Evolutionary conservation across 2,113 vertebrate genomes (phyloP), one percentile per base, ranked within the genome.

Genomic region (Rhinoderma darwinii): DNA sequence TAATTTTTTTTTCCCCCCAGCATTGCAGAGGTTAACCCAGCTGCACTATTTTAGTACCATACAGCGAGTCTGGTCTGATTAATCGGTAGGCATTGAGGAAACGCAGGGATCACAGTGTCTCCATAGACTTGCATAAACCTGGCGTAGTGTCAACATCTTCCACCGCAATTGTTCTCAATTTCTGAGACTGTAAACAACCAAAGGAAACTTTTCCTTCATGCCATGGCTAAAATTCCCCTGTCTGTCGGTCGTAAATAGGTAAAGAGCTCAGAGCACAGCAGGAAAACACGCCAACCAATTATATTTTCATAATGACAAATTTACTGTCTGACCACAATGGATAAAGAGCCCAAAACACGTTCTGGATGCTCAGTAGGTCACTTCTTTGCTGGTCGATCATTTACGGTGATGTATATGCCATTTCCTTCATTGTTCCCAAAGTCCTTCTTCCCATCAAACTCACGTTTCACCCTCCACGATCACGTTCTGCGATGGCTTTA

Each of bases 71-170:
- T 73, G 41, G 50, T 82, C 70, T 82, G 79, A 87, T 87, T 87
- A 87, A 87, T 87, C 78, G 79, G 86, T 63, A 87, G 79, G 78
- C 86, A 75, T 14, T 50, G 86, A 87, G 86, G 86, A 87, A 87
- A 75, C 84, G 37, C 68, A 35, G 72, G 79, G 86, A 87, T 87
- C 86, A 74, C 50, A 50, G 44, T 61, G 79, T 87, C 86, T 82
- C 51, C 86, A 75, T 72, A 82, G 86, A 75, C 78, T 82, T n/a
- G 39, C 61, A 82, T 27, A 82, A 75, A 82, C 35, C 70, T 87
- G 86, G 86, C 68, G 5, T 12, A 17, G 22, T 75, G 86, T 63
- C 86, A 87, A 75, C 78, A 43, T 87, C 68, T 87, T 87, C 86
- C 68, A 75, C 50, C 17, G 66, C 77, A 74, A 87, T 87, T 87